A percentile compares a stretch with the other conserved stretches of the same genome.
phyloP scores from a whole-genome alignment of 2,888 invertebrate species.

The Hedychridium roseum region DNA sequence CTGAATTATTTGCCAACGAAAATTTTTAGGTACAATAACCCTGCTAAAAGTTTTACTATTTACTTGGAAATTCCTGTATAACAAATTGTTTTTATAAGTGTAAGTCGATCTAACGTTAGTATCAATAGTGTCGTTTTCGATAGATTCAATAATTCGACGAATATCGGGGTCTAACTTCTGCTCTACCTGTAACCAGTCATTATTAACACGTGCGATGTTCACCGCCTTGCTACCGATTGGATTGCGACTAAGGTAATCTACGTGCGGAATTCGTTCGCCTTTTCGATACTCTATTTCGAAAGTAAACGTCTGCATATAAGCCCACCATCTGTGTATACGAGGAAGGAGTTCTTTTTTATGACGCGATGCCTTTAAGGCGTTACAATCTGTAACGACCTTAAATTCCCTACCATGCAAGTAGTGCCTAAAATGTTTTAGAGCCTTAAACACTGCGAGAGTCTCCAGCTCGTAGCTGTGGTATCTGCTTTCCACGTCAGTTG shows the following conservation, averaged over 20 bases:
- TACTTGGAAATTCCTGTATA: conserved; percentile 31
- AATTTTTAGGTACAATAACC: conserved; percentile 17
- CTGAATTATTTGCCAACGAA: conserved; percentile 21
- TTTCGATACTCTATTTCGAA: conserved; percentile 6
- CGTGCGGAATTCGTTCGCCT: conserved; percentile 1
- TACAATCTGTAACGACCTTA: conserved; percentile 44
- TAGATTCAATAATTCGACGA: conserved; percentile 6
- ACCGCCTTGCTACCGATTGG: neutral
- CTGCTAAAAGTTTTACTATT: conserved; percentile 15
- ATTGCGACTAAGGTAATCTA: neutral
- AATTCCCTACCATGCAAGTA: conserved; percentile 37
- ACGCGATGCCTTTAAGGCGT: conserved; percentile 32
- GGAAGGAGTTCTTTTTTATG: conserved; percentile 38
- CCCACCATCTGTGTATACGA: conserved; percentile 42
- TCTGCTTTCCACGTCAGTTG: no score
- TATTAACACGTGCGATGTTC: conserved; percentile 8
- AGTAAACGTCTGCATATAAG: conserved; percentile 27
- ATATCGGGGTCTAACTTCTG: conserved; percentile 23
- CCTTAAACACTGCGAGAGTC: conserved; percentile 22
- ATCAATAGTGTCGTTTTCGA: neutral
- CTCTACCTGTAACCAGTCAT: conserved; percentile 24
- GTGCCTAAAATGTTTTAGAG: conserved; percentile 11
- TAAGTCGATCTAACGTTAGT: conserved; percentile 15
- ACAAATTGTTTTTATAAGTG: conserved; percentile 13
- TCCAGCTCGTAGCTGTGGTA: conserved; percentile 22